Evolutionary conservation across 92 coral and sea anemone genomes (phyloP).

Genomic region (Porites evermanni): DNA sequence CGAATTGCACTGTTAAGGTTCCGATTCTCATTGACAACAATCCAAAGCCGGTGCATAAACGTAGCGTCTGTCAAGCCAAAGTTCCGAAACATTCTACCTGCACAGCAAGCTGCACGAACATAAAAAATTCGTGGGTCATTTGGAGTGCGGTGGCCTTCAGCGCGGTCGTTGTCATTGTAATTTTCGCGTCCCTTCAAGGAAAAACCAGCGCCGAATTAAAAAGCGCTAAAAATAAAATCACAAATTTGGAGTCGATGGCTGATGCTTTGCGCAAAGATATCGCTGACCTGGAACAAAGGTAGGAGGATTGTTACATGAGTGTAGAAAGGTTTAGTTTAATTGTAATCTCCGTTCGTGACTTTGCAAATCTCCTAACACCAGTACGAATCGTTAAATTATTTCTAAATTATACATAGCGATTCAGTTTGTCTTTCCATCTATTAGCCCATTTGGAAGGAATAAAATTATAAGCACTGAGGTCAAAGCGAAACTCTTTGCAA

Average conservation of each 20-base stretch:
- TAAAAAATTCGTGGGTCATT: conserved; percentile 49
- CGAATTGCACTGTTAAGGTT: conserved; percentile 27
- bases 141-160: conserved; percentile 40
- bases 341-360: neutral
- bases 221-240: neutral
- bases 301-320: neutral
- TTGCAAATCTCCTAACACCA: neutral
- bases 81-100: conserved; percentile 26
- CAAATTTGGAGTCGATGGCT: conserved; percentile 10
- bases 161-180: conserved; percentile 22
- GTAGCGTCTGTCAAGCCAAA: conserved; percentile 16
- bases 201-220: conserved; percentile 42
- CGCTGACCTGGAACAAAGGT: conserved; percentile 34
- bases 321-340: neutral
- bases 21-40: conserved; percentile 27
- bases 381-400: neutral
- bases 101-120: conserved; percentile 31
- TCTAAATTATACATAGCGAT: neutral
- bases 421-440: neutral
- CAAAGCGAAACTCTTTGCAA: too few species aligned
- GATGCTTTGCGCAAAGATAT: conserved; percentile 22
- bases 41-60: conserved; percentile 14
- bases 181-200: conserved; percentile 43
- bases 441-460: neutral
- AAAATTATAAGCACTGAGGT: neutral